A percentile compares a stretch with the other conserved stretches of the same genome.
These are phyloP conservation scores for Bombus fervidus DNA, from an alignment of 1,140 invertebrate genomes.

Conservation along the genomic window DNA sequence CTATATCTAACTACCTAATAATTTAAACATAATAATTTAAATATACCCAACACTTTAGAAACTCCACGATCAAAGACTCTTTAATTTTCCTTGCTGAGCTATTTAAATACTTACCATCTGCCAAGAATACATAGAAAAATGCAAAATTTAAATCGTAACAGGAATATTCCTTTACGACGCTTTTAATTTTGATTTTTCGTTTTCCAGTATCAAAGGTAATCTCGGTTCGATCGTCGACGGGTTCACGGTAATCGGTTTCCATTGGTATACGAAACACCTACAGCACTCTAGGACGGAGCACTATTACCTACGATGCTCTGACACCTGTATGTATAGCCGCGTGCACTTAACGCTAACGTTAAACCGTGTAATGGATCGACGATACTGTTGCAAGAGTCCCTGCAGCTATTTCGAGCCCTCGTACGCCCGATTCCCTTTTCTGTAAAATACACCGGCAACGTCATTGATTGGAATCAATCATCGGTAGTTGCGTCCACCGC, in stretches of 20 bases:
- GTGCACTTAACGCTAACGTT: slow-evolving; percentile 61
- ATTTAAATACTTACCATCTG: too few species aligned
- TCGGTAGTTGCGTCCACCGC: slow-evolving; percentile 28
- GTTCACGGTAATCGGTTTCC: slow-evolving; percentile 52
- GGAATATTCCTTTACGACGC: background rate
- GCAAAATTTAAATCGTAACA: background rate
- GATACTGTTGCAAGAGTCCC: slow-evolving; percentile 23
- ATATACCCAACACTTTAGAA: too few species aligned
- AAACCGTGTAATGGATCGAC: slow-evolving; percentile 56
- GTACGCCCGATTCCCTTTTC: slow-evolving; percentile 18
- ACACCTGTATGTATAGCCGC: slow-evolving; percentile 53
- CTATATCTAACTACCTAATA: too few species aligned
- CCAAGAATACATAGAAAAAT: background rate
- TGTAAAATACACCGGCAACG: slow-evolving; percentile 45
- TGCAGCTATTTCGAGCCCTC: slow-evolving; percentile 2
- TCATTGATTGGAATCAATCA: slow-evolving; percentile 66
- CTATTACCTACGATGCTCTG: slow-evolving; percentile 58
- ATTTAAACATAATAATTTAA: too few species aligned
- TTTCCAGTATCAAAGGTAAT: background rate
- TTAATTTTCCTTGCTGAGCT: too few species aligned
- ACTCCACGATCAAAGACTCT: too few species aligned
- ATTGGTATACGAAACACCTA: slow-evolving; percentile 46
- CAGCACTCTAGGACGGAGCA: slow-evolving; percentile 18
- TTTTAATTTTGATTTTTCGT: background rate
- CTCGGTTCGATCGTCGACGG: background rate